Base-by-base conservation (phyloP, 2,113 vertebrate genomes). In the Bujurquina vittata region DNA sequence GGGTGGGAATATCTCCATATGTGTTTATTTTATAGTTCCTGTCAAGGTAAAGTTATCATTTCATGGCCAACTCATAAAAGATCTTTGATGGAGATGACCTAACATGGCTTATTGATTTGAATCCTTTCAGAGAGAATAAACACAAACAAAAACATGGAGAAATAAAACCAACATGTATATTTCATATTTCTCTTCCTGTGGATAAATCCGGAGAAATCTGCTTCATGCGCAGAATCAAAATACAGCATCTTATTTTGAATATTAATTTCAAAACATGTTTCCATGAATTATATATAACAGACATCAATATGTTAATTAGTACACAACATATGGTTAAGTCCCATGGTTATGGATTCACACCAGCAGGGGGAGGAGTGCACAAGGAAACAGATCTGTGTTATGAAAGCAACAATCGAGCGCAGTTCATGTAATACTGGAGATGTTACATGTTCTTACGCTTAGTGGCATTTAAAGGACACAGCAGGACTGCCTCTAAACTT, bases 301-400 rank as follows among this genome's bases (percentile, higher is more conserved):
- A 88, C 81, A 91, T 90, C 77, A 88, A 83, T 84, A 92, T 84
- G 85, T 77, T 85, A 89, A 90, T 93, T 88, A 87, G 84, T 90
- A 81, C 91, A 89, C 86, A 92, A 79, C 89, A 88, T 92, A 92
- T 91, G 91, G 85, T 80, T 40, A 15, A n/a, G 57, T 83, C 20
- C 82, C 62, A 80, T 55, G 87, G 84, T 93, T 94, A 86, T 94
- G 84, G 76, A 84, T 90, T 94, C 78, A 82, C 84, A 88, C 95
- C 95, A 95, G 95, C 86, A 96, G 95, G 95, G 95, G 95, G 95
- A 96, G 92, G 91, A 96, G 92, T 95, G 93, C 89, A 88, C 95
- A 91, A 93, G 94, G 92, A 90, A 95, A 96, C 89, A 80, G 82
- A 87, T 77, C 57, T 26, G 75, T 79, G 87, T 84, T 88, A 88